A percentile compares a stretch with the other conserved stretches of the same genome.
Conservation (phyloP, 2,888 invertebrate genomes). For the Hoplodrina blanda region DNA sequence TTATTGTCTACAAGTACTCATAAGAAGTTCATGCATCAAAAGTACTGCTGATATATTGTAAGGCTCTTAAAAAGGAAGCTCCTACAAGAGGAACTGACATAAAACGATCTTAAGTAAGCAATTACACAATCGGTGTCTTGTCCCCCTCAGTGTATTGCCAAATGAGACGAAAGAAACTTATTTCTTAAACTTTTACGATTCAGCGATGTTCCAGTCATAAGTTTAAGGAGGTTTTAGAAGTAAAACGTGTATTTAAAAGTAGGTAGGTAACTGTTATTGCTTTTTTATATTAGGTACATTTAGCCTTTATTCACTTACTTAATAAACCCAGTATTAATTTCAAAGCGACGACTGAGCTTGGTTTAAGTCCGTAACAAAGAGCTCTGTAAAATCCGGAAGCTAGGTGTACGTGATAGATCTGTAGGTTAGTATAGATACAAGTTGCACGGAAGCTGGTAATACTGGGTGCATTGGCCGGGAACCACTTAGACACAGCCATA, state of each 20-base stretch:
- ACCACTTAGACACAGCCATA: slow-evolving; percentile 42
- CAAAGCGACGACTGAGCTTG: slow-evolving; percentile 15
- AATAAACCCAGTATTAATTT: slow-evolving; percentile 31
- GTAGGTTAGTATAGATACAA: slow-evolving; percentile 10
- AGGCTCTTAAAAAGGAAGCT: not conserved
- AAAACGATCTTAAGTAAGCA: slow-evolving; percentile 10
- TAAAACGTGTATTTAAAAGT: not conserved
- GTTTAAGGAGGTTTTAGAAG: slow-evolving; percentile 4
- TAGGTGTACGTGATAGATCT: slow-evolving; percentile 29
- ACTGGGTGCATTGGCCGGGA: slow-evolving; percentile 28
- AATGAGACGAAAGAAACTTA: slow-evolving; percentile 13
- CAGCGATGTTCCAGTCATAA: not conserved
- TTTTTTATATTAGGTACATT: not conserved
- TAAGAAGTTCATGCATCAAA: not conserved
- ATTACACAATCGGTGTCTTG: slow-evolving; percentile 11
- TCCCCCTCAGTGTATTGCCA: slow-evolving; percentile 1
- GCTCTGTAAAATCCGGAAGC: slow-evolving; percentile 23
- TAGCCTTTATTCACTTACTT: slow-evolving; percentile 29
- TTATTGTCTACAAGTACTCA: not conserved
- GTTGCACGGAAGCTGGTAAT: slow-evolving; percentile 24
- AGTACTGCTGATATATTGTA: not conserved
- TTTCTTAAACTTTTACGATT: not conserved
- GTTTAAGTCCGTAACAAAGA: slow-evolving; percentile 42
- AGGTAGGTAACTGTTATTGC: not conserved
- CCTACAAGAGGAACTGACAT: slow-evolving; percentile 8